These are phyloP conservation scores for Diarsia dahlii DNA, from an alignment of 2,888 invertebrate species.

Conservation along the genomic window DNA sequence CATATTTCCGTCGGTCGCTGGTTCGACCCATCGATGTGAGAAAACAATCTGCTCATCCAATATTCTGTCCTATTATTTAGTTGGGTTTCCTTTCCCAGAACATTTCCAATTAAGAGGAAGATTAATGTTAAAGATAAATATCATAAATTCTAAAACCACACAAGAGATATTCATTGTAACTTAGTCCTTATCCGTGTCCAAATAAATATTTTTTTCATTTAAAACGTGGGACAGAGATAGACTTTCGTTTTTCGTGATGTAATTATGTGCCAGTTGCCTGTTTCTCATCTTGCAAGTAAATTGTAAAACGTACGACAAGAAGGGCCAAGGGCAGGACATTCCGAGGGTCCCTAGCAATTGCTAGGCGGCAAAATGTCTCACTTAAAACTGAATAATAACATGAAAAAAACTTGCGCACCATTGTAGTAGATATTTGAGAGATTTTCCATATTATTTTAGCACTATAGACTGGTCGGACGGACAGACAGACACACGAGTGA, in stretches of 20 bases:
- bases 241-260: slow-evolving; percentile 5
- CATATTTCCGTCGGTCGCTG: not conserved
- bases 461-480: too few species aligned
- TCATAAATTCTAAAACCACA: slow-evolving; percentile 1
- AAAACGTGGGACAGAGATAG: not conserved
- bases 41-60: slow-evolving; percentile 12
- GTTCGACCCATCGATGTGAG: not conserved
- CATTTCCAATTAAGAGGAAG: slow-evolving; percentile 29
- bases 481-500: too few species aligned
- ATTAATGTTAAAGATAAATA: slow-evolving; percentile 26
- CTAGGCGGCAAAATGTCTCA: not conserved
- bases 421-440: too few species aligned
- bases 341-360: not conserved
- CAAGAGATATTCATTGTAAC: not conserved
- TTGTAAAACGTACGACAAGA: slow-evolving; percentile 27
- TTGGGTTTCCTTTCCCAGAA: slow-evolving; percentile 20
- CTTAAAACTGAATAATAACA: not conserved
- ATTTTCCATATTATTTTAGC: too few species aligned
- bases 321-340: slow-evolving; percentile 6
- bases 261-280: not conserved
- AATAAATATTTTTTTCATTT: slow-evolving; percentile 12
- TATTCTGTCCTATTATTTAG: not conserved
- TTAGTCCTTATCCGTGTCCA: not conserved
- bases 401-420: too few species aligned
- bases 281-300: slow-evolving; percentile 29